Evolutionary conservation across 2,888 invertebrate genomes (phyloP), one percentile per base, ranked within the genome.

Genomic region (Polydesmus complanatus): DNA sequence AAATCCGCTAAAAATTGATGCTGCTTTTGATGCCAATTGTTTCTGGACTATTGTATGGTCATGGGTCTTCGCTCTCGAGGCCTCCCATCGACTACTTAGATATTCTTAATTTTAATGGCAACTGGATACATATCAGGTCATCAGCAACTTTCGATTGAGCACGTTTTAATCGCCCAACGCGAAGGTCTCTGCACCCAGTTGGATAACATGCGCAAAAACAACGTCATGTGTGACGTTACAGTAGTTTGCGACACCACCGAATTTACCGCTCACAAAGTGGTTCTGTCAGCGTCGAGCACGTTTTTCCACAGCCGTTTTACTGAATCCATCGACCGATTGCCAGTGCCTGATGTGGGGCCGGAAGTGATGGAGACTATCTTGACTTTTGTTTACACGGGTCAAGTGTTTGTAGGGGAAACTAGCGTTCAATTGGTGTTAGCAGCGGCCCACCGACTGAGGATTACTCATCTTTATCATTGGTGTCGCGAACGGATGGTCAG

Each of bases 201-300:
- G 53, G 59, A 59, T 50, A 53, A 59, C 53, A 53, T 59, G 53
- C 23, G 59, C n/a, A 59, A 59, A 37, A 59, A 59, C 37, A 59
- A 59, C 37, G 59, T 59, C 21, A 59, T 59, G 59, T 59, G 59
- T 37, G 59, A 59, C 27, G 53, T 59, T 14, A 27, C 37, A 14
- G 5, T 59, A 2, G 53, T 59, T 5, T 59, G 59, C 27, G 53
- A 53, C 27, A 59, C 53, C 21, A 59, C 59, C 19, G 59, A 59
- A 37, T 59, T 59, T 37, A 59, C 59, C 3, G 59, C 59, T 3
- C 59, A 59, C 53, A 59, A 59, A 50, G 59, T 59, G 27, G 23
- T 59, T 21, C n/a, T 59, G 22, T 53, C 59, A 21, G 59, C 59
- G 2, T 8, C 19, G 11, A 59, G 59, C 21, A 27, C 59, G 27